Evolutionary conservation across 2,888 invertebrate species (phyloP), one percentile per base, ranked within the genome.

Genomic region (Patella pellucida): DNA sequence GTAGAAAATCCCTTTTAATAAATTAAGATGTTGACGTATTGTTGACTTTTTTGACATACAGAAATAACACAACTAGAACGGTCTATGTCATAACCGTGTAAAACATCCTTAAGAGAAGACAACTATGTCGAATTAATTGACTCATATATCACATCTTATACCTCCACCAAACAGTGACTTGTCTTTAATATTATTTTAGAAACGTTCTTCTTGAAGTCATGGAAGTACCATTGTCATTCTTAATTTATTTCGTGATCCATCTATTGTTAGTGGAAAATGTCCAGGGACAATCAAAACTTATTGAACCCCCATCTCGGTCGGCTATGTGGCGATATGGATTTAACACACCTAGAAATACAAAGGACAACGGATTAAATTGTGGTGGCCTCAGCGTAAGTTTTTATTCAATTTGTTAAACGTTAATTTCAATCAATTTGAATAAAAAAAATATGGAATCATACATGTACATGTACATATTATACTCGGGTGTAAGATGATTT

Each of bases 291-390:
- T 50, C 19, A 50, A 51, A 71, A 52, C 14, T 71, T 16, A 52
- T 52, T 19, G 50, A 51, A 7, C 71, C 71, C 16, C 52, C 71
- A 23, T 19, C 14, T 52, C 16, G 71, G 15, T 71, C 71, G 23
- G 14, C 52, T 52, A 71, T 71, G 71, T 71, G 71, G 71, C 15
- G 71, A 19, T 71, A 71, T 19, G 71, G 71, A 51, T 71, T 51
- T 23, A 52, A 71, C 5, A 51, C 51, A 14, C 51, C 71, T 14
- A 51, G 23, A 9, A 71, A 71, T 23, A 52, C 41, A 23, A 23
- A 71, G 23, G 71, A 71, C 51, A 51, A 51, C 71, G 23, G 51
- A 1, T 71, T 71, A 5, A 52, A 52, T 71, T 71, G 71, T n/a
- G 71, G 71, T 50, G 71, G 71, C 3, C 52, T 23, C 15, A 23